Conservation (phyloP, 2,113 vertebrate species). For the Corvus hawaiiensis region DNA sequence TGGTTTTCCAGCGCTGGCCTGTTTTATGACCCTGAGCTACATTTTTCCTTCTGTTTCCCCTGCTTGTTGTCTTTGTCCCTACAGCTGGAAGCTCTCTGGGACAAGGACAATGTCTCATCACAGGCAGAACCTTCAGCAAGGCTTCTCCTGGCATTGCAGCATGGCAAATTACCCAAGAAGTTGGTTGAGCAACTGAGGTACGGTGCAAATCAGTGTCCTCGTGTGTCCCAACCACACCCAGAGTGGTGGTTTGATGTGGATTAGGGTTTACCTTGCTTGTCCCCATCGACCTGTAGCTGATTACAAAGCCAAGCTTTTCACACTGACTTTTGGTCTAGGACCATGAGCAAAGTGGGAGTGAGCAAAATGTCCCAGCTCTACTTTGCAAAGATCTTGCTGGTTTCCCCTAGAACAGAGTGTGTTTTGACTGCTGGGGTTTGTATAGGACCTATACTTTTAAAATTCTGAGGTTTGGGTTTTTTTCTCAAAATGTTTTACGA, state of each 20-base stretch:
- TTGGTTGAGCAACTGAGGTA: not conserved
- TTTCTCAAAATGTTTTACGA: not conserved
- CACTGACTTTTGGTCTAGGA: not conserved
- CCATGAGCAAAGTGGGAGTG: not conserved
- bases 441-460: not conserved
- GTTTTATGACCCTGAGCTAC: not conserved
- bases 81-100: not conserved
- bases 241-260: not conserved
- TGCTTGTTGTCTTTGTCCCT: not conserved
- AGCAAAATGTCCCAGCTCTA: not conserved
- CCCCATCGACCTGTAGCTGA: not conserved
- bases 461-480: accelerated
- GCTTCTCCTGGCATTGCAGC: not conserved
- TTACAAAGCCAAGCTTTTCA: not conserved
- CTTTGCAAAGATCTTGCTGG: not conserved
- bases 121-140: not conserved
- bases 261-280: not conserved
- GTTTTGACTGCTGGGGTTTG: not conserved
- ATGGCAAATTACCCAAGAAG: not conserved
- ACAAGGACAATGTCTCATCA: not conserved
- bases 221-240: not conserved
- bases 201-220: not conserved
- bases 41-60: not conserved
- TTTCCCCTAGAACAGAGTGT: not conserved
- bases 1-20: not conserved